Conservation (phyloP, 2,113 vertebrate genomes). For the Catharus bicknelli region DNA sequence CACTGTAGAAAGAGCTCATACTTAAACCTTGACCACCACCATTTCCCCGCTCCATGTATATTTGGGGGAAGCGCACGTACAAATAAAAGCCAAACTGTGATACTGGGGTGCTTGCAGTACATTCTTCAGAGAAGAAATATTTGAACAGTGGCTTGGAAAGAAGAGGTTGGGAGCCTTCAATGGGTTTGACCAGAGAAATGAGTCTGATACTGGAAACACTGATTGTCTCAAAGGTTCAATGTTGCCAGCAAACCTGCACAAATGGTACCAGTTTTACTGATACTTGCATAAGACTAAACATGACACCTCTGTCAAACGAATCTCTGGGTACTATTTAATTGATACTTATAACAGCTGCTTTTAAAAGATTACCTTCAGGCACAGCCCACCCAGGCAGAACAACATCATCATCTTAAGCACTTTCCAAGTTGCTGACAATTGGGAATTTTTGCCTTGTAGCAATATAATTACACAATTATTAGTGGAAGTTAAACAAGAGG, state of each 20-base stretch:
- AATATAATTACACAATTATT: conserved; percentile 54
- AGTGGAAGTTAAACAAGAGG: conserved; percentile 33
- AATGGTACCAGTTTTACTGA: conserved; percentile 78
- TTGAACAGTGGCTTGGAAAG: neutral
- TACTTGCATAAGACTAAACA: conserved; percentile 82
- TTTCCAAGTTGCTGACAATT: conserved; percentile 64
- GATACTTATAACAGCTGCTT: conserved; percentile 80
- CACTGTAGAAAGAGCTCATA: neutral
- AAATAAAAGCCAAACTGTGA: neutral
- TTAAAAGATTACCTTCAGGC: conserved; percentile 80
- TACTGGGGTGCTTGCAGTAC: neutral
- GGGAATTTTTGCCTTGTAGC: conserved; percentile 61
- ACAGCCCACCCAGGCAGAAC: conserved; percentile 85
- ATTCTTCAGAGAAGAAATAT: neutral
- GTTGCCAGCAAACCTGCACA: conserved; percentile 66
- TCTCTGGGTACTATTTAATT: conserved; percentile 74
- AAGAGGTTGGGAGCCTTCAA: neutral
- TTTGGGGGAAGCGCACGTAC: neutral
- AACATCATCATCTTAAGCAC: conserved; percentile 75
- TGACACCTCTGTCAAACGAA: conserved; percentile 82
- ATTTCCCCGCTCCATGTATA: neutral
- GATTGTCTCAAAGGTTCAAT: conserved; percentile 60
- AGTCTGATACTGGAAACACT: conserved; percentile 73
- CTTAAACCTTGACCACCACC: neutral
- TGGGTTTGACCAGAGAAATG: conserved; percentile 24